phyloP scores from a whole-genome alignment of 2,888 invertebrate species.

The Dorcus hopei region DNA sequence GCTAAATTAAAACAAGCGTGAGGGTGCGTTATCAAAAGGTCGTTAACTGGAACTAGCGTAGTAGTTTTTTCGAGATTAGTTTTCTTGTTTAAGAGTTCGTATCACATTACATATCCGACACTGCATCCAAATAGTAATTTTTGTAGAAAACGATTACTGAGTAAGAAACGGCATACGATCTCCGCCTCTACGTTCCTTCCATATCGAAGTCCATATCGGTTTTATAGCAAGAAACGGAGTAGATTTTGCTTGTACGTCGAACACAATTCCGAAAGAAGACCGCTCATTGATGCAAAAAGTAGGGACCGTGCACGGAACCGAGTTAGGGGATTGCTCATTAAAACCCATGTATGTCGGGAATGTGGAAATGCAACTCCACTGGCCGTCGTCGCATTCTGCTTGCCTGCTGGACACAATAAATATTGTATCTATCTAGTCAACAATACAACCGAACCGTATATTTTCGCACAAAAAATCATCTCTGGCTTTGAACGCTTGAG shows the following conservation, averaged over 20 bases:
- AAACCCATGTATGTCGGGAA: slow-evolving; percentile 50
- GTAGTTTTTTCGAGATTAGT: slow-evolving; percentile 29
- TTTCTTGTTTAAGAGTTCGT: slow-evolving; percentile 32
- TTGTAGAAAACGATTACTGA: background rate
- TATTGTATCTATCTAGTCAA: slow-evolving; percentile 48
- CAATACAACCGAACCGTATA: slow-evolving; percentile 44
- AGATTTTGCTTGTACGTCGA: slow-evolving; percentile 7
- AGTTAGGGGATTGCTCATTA: slow-evolving; percentile 47
- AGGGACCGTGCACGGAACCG: slow-evolving; percentile 34
- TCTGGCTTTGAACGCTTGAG: slow-evolving; percentile 42
- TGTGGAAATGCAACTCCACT: slow-evolving; percentile 49
- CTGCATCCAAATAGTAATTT: slow-evolving; percentile 2
- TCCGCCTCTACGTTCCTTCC: slow-evolving; percentile 9
- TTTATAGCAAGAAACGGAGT: slow-evolving; percentile 8
- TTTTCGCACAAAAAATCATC: slow-evolving; percentile 46
- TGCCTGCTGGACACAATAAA: slow-evolving; percentile 49
- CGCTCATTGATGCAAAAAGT: slow-evolving; percentile 43
- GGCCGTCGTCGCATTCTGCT: slow-evolving; percentile 46
- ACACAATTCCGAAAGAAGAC: slow-evolving; percentile 15
- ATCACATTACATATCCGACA: slow-evolving; percentile 21
- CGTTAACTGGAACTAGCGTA: slow-evolving; percentile 22
- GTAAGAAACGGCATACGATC: slow-evolving; percentile 6
- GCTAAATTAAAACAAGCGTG: slow-evolving; percentile 24
- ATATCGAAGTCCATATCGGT: slow-evolving; percentile 6
- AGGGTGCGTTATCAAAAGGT: slow-evolving; percentile 28